phyloP scores from a whole-genome alignment of 2,113 vertebrate species.

The Diphyllodes magnificus region DNA sequence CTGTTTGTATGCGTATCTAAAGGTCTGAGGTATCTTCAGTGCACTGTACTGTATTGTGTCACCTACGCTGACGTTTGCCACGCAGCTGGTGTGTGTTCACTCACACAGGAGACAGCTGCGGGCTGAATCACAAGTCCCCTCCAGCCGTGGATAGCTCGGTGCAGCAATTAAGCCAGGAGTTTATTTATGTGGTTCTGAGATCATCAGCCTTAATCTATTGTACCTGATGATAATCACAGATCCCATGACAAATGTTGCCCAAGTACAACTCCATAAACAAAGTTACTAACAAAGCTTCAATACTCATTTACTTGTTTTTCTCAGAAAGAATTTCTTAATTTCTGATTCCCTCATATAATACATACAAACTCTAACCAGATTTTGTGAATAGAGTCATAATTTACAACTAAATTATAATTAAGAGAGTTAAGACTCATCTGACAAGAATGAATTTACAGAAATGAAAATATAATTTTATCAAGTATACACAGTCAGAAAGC shows the following conservation, averaged over 20 bases:
- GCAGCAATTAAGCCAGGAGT: background rate
- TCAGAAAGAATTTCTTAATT: background rate
- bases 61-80: background rate
- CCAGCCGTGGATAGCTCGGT: rapidly evolving
- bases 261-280: background rate
- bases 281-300: background rate
- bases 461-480: slow-evolving; percentile 43
- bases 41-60: background rate
- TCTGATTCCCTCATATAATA: background rate
- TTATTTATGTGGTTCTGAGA: slow-evolving; percentile 10
- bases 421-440: background rate
- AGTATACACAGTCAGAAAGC: slow-evolving; percentile 18
- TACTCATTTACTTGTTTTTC: slow-evolving; percentile 1
- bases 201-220: background rate
- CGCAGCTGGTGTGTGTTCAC: background rate
- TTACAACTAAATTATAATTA: slow-evolving; percentile 13
- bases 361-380: background rate
- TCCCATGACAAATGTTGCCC: background rate
- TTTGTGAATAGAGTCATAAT: background rate
- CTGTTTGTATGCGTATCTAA: background rate
- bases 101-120: background rate
- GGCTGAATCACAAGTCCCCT: background rate
- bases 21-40: background rate
- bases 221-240: background rate
- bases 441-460: slow-evolving; percentile 10